A percentile compares a stretch with the other conserved stretches of the same genome.
These are phyloP conservation scores for Urosaurus nigricauda DNA, from an alignment of 2,797 vertebrate genomes.

Conservation along the genomic window DNA sequence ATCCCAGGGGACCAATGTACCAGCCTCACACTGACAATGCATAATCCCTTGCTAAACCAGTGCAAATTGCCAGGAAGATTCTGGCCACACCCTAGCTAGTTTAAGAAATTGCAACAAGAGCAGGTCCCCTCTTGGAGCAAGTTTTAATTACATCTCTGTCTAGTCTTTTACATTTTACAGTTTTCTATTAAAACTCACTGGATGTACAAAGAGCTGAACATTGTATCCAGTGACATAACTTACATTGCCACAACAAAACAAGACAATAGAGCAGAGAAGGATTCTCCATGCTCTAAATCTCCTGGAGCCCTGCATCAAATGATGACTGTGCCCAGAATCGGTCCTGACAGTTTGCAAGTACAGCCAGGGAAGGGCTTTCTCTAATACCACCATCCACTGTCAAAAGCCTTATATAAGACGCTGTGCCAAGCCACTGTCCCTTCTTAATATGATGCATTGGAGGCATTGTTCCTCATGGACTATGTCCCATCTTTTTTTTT, in stretches of 20 bases:
- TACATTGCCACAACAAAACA: constrained; percentile 15
- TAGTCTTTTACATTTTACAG: constrained; percentile 31
- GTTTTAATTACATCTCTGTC: neutral
- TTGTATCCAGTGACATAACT: neutral
- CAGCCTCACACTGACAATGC: no score
- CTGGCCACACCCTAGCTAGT: neutral
- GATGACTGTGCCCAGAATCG: accelerated
- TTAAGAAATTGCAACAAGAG: neutral
- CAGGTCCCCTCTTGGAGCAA: constrained; percentile 7
- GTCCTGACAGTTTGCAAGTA: neutral
- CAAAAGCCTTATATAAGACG: neutral
- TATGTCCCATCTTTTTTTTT: no score
- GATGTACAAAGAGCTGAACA: neutral
- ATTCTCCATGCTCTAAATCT: neutral
- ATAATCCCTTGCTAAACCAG: no score
- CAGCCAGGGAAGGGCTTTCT: neutral
- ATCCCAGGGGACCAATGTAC: no score
- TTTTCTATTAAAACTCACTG: neutral
- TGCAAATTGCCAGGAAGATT: no score
- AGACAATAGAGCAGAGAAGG: neutral
- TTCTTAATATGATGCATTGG: neutral
- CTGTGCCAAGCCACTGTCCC: neutral
- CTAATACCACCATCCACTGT: neutral
- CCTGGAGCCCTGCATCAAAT: neutral
- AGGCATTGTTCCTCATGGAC: no score